Evolutionary conservation across 2,113 vertebrate species (phyloP).

Genomic region (Larimichthys crocea): DNA sequence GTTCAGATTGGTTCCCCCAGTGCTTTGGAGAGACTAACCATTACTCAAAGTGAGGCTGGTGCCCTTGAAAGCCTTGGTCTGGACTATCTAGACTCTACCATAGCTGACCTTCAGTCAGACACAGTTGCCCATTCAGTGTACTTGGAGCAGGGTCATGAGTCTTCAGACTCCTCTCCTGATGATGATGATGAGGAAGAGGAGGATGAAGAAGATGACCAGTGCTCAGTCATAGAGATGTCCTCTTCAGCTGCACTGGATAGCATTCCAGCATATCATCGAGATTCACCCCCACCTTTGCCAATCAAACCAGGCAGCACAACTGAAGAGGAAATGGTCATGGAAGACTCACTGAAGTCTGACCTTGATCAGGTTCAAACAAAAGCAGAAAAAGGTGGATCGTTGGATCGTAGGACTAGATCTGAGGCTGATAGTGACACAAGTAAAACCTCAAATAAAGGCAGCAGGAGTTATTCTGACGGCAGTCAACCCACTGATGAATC

Average conservation of each 20-base stretch:
- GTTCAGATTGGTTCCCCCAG: conserved; percentile 45
- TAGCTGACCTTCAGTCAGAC: conserved; percentile 81
- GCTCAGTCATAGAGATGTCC: conserved; percentile 93
- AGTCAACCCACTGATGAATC: conserved; percentile 79
- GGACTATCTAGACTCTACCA: conserved; percentile 80
- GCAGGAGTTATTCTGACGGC: conserved; percentile 85
- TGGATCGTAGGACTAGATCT: conserved; percentile 74
- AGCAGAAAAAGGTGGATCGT: conserved; percentile 39
- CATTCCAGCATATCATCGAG: conserved; percentile 50
- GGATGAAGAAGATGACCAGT: conserved; percentile 82
- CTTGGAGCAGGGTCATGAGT: conserved; percentile 83
- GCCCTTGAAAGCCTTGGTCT: conserved; percentile 76
- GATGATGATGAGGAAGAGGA: conserved; percentile 76
- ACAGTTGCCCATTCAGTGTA: conserved; percentile 76
- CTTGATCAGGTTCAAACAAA: conserved; percentile 60
- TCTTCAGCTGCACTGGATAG: conserved; percentile 66
- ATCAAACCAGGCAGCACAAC: conserved; percentile 70
- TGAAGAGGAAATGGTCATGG: conserved; percentile 84
- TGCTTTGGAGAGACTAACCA: conserved; percentile 48
- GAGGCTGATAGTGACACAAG: conserved; percentile 56
- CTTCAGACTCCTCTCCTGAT: conserved; percentile 92
- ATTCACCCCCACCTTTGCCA: conserved; percentile 54
- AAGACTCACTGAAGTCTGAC: conserved; percentile 80
- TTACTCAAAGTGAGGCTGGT: conserved; percentile 52
- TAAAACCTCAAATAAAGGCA: conserved; percentile 63